Percentiles rank a stretch among this genome's conserved stretches.
Evolutionary conservation across 2,888 invertebrate genomes (phyloP).

Genomic region (Ennomos fuscantarius): DNA sequence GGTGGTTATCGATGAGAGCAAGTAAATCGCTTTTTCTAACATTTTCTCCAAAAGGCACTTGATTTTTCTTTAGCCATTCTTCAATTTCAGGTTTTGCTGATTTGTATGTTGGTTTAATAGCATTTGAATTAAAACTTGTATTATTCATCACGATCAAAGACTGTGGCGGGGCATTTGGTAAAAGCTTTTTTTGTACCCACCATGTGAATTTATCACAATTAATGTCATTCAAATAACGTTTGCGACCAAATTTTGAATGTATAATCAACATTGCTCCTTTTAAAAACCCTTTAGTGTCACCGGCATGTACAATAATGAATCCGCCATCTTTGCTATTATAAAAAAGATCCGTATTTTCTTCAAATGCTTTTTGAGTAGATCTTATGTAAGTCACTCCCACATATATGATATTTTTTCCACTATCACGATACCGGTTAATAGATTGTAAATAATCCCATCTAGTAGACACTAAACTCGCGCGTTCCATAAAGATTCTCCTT

Average conservation of each 20-base stretch:
- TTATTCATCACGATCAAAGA: constrained; percentile 15
- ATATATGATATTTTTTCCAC: constrained; percentile 4
- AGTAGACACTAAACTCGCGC: neutral
- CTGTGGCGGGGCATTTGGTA: constrained; percentile 9
- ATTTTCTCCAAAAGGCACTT: neutral
- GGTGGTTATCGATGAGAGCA: constrained; percentile 7
- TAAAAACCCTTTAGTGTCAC: constrained; percentile 8
- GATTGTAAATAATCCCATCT: constrained; percentile 5
- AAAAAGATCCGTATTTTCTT: constrained; percentile 6
- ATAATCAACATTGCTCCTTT: constrained; percentile 2
- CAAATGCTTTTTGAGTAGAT: constrained; percentile 9
- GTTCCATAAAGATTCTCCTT: constrained; percentile 5
- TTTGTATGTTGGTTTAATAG: constrained; percentile 6
- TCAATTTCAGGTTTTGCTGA: constrained; percentile 1
- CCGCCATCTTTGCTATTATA: constrained; percentile 8
- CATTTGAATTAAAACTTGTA: constrained; percentile 8
- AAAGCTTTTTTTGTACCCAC: constrained; percentile 12
- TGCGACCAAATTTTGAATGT: constrained; percentile 4
- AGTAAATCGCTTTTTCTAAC: constrained; percentile 4
- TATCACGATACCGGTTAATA: constrained; percentile 5
- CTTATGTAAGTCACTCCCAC: constrained; percentile 14
- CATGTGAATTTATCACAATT: constrained; percentile 2
- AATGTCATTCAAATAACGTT: constrained; percentile 7
- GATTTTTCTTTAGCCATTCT: constrained; percentile 3
- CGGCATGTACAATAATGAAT: constrained; percentile 15